Evolutionary conservation across 2,113 vertebrate genomes (phyloP).

Genomic region (Cacatua alba): DNA sequence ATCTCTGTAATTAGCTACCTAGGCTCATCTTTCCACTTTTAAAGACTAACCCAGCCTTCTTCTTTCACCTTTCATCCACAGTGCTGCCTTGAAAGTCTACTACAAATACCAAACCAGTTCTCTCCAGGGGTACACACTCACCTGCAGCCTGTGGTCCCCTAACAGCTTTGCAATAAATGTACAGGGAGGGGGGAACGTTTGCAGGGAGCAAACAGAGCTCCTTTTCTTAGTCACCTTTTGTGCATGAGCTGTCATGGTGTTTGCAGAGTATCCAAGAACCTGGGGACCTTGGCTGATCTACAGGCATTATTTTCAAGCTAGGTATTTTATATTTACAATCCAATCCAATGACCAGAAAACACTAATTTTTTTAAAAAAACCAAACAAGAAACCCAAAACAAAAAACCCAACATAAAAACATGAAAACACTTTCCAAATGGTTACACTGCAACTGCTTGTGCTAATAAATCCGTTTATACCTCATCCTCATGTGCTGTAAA

Average conservation of each 20-base stretch:
- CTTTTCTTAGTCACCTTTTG: neutral
- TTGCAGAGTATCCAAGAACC: neutral
- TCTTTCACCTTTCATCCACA: neutral
- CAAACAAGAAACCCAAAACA: neutral
- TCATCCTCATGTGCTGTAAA: neutral
- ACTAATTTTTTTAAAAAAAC: neutral
- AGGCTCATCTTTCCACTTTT: slow-evolving; percentile 23
- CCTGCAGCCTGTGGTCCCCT: neutral
- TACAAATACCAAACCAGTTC: neutral
- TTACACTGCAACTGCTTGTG: neutral
- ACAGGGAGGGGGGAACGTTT: neutral
- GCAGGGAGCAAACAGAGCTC: neutral
- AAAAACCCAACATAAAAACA: neutral
- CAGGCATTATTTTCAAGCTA: neutral
- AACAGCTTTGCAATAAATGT: neutral
- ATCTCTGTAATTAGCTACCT: slow-evolving; percentile 12
- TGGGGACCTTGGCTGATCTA: neutral
- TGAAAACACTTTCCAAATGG: neutral
- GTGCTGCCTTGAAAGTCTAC: neutral
- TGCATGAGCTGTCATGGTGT: neutral
- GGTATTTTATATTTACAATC: neutral
- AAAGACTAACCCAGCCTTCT: neutral
- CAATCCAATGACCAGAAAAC: neutral
- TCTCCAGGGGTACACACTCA: neutral
- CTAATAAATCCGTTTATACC: neutral